phyloP scores from a whole-genome alignment of 1,140 invertebrate genomes.

The Bombyx mandarina region DNA sequence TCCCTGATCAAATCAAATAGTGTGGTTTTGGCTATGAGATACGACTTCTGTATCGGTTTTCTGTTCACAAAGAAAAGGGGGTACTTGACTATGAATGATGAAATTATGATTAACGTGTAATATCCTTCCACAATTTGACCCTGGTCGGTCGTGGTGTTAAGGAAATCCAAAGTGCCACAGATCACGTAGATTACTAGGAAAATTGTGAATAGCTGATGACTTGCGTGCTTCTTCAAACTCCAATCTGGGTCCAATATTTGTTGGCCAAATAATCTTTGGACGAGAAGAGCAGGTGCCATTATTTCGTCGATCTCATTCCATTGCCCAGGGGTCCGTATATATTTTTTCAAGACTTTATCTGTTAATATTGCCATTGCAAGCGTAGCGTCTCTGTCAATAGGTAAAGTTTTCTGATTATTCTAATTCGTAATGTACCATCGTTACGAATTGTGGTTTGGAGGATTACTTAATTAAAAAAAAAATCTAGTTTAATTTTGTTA shows the following conservation, averaged over 20 bases:
- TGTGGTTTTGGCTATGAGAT: slow-evolving; percentile 30
- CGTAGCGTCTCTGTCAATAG: slow-evolving; percentile 6
- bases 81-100: slow-evolving; percentile 33
- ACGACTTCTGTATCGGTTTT: slow-evolving; percentile 26
- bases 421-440: too few relatives aligned
- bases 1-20: slow-evolving; percentile 25
- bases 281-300: slow-evolving; percentile 24
- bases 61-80: slow-evolving; percentile 32
- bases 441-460: too few relatives aligned
- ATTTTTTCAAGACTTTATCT: slow-evolving; percentile 17
- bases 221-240: slow-evolving; percentile 34
- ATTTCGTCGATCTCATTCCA: slow-evolving; percentile 36
- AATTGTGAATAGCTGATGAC: slow-evolving; percentile 28
- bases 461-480: too few relatives aligned
- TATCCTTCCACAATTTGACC: slow-evolving; percentile 34
- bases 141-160: slow-evolving; percentile 25
- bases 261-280: slow-evolving; percentile 38
- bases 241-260: slow-evolving; percentile 45
- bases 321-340: slow-evolving; percentile 32
- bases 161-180: slow-evolving; percentile 34
- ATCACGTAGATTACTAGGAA: slow-evolving; percentile 37
- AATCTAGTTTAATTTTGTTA: too few relatives aligned
- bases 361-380: slow-evolving; percentile 24
- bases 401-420: slow-evolving; percentile 6
- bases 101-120: slow-evolving; percentile 38